A percentile compares a stretch with the other conserved stretches of the same genome.
phyloP scores from a whole-genome alignment of 2,113 vertebrate species.

The Probosciger aterrimus region DNA sequence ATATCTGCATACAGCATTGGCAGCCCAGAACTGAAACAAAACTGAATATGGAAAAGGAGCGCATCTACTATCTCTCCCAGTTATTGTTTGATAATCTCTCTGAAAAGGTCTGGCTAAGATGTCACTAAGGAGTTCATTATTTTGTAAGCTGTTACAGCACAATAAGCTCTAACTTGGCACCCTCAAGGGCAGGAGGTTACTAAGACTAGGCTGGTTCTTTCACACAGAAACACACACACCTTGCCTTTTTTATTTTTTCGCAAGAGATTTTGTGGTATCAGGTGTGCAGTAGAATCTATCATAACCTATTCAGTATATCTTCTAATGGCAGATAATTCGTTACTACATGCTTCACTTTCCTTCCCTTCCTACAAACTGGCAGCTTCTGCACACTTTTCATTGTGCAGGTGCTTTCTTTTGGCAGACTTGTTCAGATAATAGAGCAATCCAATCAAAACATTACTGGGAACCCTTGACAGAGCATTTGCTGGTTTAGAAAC shows the following conservation, averaged over 20 bases:
- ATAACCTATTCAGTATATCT: background rate
- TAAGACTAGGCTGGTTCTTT: background rate
- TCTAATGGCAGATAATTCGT: slow-evolving; percentile 32
- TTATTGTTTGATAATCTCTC: background rate
- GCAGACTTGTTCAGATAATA: slow-evolving; percentile 67
- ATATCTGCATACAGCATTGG: background rate
- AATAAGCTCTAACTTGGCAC: background rate
- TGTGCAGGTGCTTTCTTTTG: slow-evolving; percentile 70
- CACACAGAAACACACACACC: rapidly evolving
- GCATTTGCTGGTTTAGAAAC: slow-evolving; percentile 73
- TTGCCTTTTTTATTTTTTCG: background rate
- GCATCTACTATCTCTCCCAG: background rate
- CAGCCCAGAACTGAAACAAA: background rate
- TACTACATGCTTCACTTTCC: background rate
- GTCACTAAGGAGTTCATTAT: background rate
- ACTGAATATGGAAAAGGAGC: background rate
- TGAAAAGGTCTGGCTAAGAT: background rate
- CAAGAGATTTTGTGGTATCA: background rate
- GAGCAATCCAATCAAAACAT: slow-evolving; percentile 72
- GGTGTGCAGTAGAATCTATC: background rate
- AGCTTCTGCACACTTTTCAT: slow-evolving; percentile 29
- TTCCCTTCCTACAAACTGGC: slow-evolving; percentile 24
- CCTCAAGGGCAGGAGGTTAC: background rate
- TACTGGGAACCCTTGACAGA: slow-evolving; percentile 64
- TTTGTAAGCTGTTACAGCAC: background rate